Base-by-base conservation (phyloP, 2,797 vertebrate species). In the Spatula clypeata region DNA sequence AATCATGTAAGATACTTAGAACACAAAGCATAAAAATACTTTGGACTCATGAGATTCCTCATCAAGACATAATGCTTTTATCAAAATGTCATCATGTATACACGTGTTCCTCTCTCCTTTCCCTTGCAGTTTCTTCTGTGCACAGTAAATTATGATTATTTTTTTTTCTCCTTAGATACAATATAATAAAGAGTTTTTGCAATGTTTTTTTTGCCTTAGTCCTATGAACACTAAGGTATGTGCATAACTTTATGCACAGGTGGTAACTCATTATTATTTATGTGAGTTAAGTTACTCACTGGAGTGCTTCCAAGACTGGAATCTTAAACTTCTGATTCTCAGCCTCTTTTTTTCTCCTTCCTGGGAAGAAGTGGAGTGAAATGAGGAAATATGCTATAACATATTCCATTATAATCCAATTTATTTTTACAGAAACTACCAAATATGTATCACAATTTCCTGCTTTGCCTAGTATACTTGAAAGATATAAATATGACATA, bases 251-350 rank as follows among this genome's bases (percentile, higher is more conserved):
- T 57, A 88, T 60, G 73, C 64, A 76, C 66, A 94, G 76, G 64
- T 90, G 82, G 73, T 73, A 95, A 92, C 67, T 95, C 87, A 84
- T 84, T 91, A 80, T 83, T 91, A 94, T 94, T 94, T 93, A 81
- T 79, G 21, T 42, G 73, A 80, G 49, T 64, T 76, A 79, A 89
- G 44, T 79, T 88, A 95, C 81, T 75, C 55, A 61, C 32, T 93
- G 74, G 73, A 94, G 18, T 45, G 53, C 20, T 95, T 95, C 85
- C 79, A 94, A 91, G 91, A 49, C 74, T 81, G 44, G 74, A 88
- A 91, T 90, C 82, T 94, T 75, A 65, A 49, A 57, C 65, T 84
- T 94, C 79, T 81, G 84, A 94, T 84, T 94, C 74, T 92, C 73
- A 86, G 66, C 5, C 34, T 81, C n/a, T 75, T 83, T 47, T 47